Base-by-base conservation (phyloP, 64 coral and sea anemone species). In the Stichodactyla helianthus region DNA sequence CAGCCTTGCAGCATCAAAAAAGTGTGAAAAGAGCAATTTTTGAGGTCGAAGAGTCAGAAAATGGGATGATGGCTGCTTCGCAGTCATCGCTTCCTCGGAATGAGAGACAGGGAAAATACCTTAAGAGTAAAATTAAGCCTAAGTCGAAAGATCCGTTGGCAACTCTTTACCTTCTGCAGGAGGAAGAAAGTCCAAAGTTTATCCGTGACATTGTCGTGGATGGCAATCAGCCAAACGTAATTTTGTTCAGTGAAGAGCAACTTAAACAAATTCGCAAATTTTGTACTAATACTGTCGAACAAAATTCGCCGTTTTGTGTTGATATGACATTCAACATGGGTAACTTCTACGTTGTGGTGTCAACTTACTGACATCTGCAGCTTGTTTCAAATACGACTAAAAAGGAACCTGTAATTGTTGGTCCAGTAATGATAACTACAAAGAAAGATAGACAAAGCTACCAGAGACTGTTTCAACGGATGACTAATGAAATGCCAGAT, bases 301-400 rank as follows among this genome's bases (percentile, higher is more conserved):
- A 6, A 5, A 71, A 71, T 71, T 26, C 67, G 1, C 23, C 67
- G 26, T 71, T 89, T 35, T 82, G 58, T 51, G 28, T 89, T 14
- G 87, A 89, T 79, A 83, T 79, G 26, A 89, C 79, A 11, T 89
- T 89, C 2, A 89, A 89, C 14, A 55, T 89, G 5, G 87, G 87
- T 28, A 65, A 89, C 22, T 89, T 83, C 23, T 89, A 89, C 15
- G 5, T 83, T 35, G 79, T 77, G 25, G 55, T 79, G 4, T 54
- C 79, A 35, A 89, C 79, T 6, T 89, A 89, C 22, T 83, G 51
- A 59, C 87, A 89, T 71, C 17, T 89, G 44, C 51, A 82, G 6
- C 28, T 89, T 8, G 53, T 52, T 0, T 77, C 79, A 31, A 67
- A 12, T 4, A 83, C 11, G 23, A 71, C 60, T 19, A 51, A 51